Conservation (phyloP, 2,113 vertebrate species). For the Hippocampus barbouri region DNA sequence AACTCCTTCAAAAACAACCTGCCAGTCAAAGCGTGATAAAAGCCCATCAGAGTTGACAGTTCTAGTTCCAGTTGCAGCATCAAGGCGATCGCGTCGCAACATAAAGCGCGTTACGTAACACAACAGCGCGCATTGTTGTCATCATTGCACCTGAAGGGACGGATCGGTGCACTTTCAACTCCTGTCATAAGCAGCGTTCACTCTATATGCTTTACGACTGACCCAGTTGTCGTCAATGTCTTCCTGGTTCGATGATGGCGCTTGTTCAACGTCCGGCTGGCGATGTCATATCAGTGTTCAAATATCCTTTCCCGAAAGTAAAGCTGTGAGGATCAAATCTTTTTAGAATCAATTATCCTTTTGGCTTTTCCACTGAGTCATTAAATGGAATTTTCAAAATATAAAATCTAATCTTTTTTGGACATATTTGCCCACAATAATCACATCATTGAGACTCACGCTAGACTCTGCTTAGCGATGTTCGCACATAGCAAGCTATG, state of each 20-base stretch:
- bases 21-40: constrained; percentile 47
- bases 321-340: too few relatives aligned
- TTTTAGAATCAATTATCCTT: too few relatives aligned
- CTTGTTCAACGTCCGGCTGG: too few relatives aligned
- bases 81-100: constrained; percentile 33
- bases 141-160: constrained; percentile 36
- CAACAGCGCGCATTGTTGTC: constrained; percentile 27
- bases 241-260: neutral
- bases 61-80: constrained; percentile 30
- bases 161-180: constrained; percentile 11
- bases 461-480: too few relatives aligned
- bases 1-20: constrained; percentile 36
- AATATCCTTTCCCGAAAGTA: too few relatives aligned
- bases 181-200: neutral
- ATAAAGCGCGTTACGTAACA: constrained; percentile 33
- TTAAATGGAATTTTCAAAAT: too few relatives aligned
- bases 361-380: too few relatives aligned
- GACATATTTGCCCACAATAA: too few relatives aligned
- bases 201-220: neutral
- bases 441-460: too few relatives aligned
- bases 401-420: too few relatives aligned
- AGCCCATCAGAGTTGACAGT: constrained; percentile 31
- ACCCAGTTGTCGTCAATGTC: neutral
- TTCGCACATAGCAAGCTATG: too few relatives aligned
- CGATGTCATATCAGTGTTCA: too few relatives aligned